Evolutionary conservation across 1,140 invertebrate genomes (phyloP).

Genomic region (Pseudobourletiella spinata): DNA sequence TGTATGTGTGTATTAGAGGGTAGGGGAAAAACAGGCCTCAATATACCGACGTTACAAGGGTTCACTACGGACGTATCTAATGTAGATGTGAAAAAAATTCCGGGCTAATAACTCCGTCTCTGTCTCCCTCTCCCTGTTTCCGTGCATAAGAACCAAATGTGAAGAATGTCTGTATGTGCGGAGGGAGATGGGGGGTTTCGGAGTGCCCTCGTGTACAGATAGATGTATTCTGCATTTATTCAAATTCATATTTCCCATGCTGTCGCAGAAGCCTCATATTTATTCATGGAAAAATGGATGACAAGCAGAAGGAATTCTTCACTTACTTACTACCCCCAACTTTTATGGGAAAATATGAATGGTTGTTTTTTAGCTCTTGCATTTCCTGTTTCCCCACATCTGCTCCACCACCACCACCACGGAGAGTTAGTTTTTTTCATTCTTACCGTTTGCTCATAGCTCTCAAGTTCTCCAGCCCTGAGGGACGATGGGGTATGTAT

Average conservation of each 20-base stretch:
- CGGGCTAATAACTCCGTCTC: too few relatives aligned
- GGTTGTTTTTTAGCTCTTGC: slow-evolving; percentile 25
- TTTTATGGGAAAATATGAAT: slow-evolving; percentile 32
- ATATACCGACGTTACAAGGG: not conserved
- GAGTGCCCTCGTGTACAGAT: not conserved
- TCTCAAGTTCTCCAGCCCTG: not conserved
- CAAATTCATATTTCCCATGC: slow-evolving; percentile 4
- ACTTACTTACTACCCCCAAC: slow-evolving; percentile 9
- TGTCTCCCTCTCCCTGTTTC: too few relatives aligned
- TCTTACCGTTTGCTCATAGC: slow-evolving; percentile 7
- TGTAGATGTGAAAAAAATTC: not conserved
- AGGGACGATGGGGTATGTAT: too few relatives aligned
- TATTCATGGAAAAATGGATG: slow-evolving; percentile 29
- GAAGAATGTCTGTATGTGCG: not conserved
- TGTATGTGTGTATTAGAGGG: too few relatives aligned
- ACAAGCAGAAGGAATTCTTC: slow-evolving; percentile 14
- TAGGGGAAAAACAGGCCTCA: not conserved
- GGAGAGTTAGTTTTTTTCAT: slow-evolving; percentile 17
- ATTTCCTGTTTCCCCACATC: slow-evolving; percentile 28
- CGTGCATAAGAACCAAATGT: slow-evolving; percentile 12
- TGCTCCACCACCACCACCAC: slow-evolving; percentile 7
- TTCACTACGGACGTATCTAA: too few relatives aligned
- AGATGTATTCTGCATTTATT: slow-evolving; percentile 9
- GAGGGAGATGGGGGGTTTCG: too few relatives aligned
- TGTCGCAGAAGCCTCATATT: slow-evolving; percentile 14